Percentiles rank a stretch among this genome's conserved stretches.
These are phyloP conservation scores for Stomorhina lunata DNA, from an alignment of 2,888 invertebrate species.

Conservation along the genomic window DNA sequence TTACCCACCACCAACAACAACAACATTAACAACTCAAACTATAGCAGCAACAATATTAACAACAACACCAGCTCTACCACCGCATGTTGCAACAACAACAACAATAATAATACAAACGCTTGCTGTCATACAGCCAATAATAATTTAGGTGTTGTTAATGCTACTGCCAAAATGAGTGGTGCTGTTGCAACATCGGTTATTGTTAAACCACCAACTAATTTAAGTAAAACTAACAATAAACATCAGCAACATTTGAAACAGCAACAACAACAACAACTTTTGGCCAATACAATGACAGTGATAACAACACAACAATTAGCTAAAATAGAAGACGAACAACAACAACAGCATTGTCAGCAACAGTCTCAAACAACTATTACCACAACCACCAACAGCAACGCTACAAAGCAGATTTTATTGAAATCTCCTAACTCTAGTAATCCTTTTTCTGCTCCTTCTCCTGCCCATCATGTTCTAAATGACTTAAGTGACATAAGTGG, in stretches of 20 bases:
- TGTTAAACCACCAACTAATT: slow-evolving; percentile 73
- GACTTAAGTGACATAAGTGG: slow-evolving; percentile 24
- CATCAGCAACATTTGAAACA: slow-evolving; percentile 65
- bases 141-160: neutral
- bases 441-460: no score
- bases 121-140: neutral
- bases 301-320: slow-evolving; percentile 56
- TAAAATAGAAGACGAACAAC: slow-evolving; percentile 45
- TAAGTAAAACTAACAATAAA: slow-evolving; percentile 65
- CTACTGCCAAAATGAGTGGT: slow-evolving; percentile 45
- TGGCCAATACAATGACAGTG: slow-evolving; percentile 47
- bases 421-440: no score
- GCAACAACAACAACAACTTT: slow-evolving; percentile 24
- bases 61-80: no score
- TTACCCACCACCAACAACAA: slow-evolving; percentile 31
- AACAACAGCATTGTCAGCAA: no score
- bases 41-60: slow-evolving; percentile 4
- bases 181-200: slow-evolving; percentile 78
- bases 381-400: slow-evolving; percentile 28
- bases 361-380: slow-evolving; percentile 58
- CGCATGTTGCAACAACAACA: no score
- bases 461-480: slow-evolving; percentile 36
- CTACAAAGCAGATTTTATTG: slow-evolving; percentile 34
- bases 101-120: slow-evolving; percentile 18
- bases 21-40: neutral